Percentiles rank a stretch among this genome's conserved stretches.
These are phyloP conservation scores for Python bivittatus DNA, from an alignment of 2,113 vertebrate genomes.

Conservation along the genomic window DNA sequence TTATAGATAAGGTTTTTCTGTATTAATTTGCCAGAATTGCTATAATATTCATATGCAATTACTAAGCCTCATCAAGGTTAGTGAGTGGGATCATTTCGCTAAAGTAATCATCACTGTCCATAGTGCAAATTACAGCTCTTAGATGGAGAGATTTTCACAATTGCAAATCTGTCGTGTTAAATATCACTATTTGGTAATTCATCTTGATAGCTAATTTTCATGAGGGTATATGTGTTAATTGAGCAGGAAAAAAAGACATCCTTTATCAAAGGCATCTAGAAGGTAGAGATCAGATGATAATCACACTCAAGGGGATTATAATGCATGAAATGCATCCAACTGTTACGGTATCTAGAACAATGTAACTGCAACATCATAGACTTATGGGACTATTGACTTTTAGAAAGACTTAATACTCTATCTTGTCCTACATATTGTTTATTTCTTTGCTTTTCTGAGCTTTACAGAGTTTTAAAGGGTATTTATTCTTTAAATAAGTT, in stretches of 20 bases:
- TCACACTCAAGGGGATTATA: conserved; percentile 59
- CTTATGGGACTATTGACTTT: conserved; percentile 47
- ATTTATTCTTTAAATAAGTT: neutral
- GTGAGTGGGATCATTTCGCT: conserved; percentile 60
- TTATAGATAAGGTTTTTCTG: neutral
- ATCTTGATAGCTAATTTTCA: conserved; percentile 71
- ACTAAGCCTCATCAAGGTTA: conserved; percentile 63
- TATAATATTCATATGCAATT: conserved; percentile 49
- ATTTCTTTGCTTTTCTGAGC: neutral
- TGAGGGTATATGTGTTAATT: conserved; percentile 69
- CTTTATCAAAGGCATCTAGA: conserved; percentile 62
- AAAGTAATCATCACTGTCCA: conserved; percentile 64
- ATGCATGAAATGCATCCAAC: conserved; percentile 58
- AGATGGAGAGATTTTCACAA: conserved; percentile 63
- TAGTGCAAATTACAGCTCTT: conserved; percentile 70
- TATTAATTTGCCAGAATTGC: conserved; percentile 5
- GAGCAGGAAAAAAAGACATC: conserved; percentile 55
- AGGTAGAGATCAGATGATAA: conserved; percentile 71
- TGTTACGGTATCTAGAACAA: conserved; percentile 64
- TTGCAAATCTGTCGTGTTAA: conserved; percentile 71
- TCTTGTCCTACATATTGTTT: neutral
- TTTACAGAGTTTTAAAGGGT: neutral
- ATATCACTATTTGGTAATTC: conserved; percentile 69
- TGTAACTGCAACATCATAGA: conserved; percentile 64
- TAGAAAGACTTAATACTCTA: conserved; percentile 47